Evolutionary conservation across 2,797 vertebrate genomes (phyloP).

Genomic region (Pelobates cultripes): DNA sequence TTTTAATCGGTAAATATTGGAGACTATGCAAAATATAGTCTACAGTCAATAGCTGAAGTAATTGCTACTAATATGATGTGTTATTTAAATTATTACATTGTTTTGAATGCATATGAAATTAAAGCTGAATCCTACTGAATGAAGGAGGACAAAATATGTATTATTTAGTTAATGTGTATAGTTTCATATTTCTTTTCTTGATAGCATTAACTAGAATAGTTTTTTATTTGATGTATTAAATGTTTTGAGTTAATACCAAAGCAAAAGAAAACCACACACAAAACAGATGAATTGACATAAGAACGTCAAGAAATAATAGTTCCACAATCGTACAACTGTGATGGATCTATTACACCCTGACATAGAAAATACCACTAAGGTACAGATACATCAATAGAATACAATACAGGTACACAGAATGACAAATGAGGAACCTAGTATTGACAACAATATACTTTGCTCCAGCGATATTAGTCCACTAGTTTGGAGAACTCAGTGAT

Average conservation of each 20-base stretch:
- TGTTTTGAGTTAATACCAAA: too few species aligned
- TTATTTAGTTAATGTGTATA: not conserved
- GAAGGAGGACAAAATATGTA: not conserved
- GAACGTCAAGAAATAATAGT: too few species aligned
- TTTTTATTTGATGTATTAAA: too few species aligned
- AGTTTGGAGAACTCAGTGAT: not conserved
- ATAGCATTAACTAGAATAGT: not conserved
- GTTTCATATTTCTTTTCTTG: not conserved
- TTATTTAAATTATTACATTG: not conserved
- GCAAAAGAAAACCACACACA: too few species aligned
- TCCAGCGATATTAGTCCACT: too few species aligned
- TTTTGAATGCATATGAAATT: not conserved
- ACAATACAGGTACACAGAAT: too few species aligned
- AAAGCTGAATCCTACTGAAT: not conserved
- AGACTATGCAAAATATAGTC: not conserved
- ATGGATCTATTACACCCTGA: too few species aligned
- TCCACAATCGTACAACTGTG: too few species aligned
- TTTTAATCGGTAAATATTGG: not conserved
- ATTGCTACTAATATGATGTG: not conserved
- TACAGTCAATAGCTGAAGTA: not conserved
- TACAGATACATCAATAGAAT: too few species aligned
- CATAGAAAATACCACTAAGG: too few species aligned
- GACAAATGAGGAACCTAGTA: too few species aligned
- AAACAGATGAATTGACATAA: too few species aligned
- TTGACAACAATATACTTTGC: not conserved